Evolutionary conservation across 2,888 invertebrate genomes (phyloP).

Genomic region (Metallyticus violacea): DNA sequence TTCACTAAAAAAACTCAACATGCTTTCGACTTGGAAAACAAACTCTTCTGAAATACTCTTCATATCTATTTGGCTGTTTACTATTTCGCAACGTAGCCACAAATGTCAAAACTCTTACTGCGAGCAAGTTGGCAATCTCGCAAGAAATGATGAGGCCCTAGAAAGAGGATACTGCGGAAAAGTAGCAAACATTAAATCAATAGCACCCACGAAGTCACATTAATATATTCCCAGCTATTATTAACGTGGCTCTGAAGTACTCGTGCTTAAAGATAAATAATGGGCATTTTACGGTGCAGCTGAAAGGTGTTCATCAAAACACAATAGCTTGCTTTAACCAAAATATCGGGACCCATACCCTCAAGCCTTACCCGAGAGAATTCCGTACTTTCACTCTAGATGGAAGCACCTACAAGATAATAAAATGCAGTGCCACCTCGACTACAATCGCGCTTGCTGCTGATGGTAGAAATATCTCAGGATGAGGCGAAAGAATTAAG

Average conservation of each 20-base stretch:
- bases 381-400: not conserved
- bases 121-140: constrained; percentile 14
- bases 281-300: not conserved
- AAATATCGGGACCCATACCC: not conserved
- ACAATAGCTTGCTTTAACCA: not conserved
- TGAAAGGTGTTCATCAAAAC: not conserved
- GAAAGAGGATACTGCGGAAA: constrained; percentile 6
- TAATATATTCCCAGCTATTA: not conserved
- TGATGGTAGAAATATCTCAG: not conserved
- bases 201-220: constrained; percentile 7
- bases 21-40: not conserved
- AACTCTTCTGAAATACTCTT: not conserved
- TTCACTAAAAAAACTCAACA: not conserved
- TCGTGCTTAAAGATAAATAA: not conserved
- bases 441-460: not conserved
- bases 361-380: not conserved
- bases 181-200: not conserved
- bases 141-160: constrained; percentile 13
- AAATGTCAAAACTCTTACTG: constrained; percentile 15
- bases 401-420: not conserved
- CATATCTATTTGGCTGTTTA: not conserved
- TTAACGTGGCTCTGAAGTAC: not conserved
- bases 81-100: constrained; percentile 4
- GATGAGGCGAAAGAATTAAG: not conserved
- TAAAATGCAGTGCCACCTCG: not conserved